phyloP scores from a whole-genome alignment of 1,140 invertebrate species.

The Megathymus violae region DNA sequence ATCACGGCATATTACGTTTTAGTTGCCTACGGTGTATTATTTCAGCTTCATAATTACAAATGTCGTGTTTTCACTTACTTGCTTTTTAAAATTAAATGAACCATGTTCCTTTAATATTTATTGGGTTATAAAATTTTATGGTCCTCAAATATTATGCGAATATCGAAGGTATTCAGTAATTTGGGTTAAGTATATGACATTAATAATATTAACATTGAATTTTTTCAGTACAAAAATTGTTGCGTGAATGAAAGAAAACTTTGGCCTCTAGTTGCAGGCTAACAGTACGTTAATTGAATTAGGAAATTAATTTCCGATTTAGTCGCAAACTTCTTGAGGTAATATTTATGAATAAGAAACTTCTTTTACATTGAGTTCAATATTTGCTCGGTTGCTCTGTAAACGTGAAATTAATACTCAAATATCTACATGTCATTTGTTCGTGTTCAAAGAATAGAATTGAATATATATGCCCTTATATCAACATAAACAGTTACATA shows the following conservation, averaged over 20 bases:
- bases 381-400: no score
- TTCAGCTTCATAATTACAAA: constrained; percentile 36
- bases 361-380: no score
- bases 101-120: constrained; percentile 33
- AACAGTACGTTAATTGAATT: no score
- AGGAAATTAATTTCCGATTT: no score
- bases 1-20: constrained; percentile 61
- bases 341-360: no score
- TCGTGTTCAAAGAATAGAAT: no score
- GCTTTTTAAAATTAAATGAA: constrained; percentile 32
- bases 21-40: constrained; percentile 17
- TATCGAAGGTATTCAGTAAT: constrained; percentile 28
- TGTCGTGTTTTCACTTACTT: constrained; percentile 32
- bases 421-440: no score
- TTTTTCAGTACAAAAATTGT: constrained; percentile 10
- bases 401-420: no score
- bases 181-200: constrained; percentile 9
- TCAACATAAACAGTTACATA: no score
- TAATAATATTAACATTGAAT: background rate
- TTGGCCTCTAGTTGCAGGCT: no score
- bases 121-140: constrained; percentile 34
- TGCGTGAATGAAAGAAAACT: constrained; percentile 2
- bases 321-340: no score
- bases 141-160: constrained; percentile 16
- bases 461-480: no score